Conservation (phyloP, 2,888 invertebrate genomes). For the Cynaeus angustus region DNA sequence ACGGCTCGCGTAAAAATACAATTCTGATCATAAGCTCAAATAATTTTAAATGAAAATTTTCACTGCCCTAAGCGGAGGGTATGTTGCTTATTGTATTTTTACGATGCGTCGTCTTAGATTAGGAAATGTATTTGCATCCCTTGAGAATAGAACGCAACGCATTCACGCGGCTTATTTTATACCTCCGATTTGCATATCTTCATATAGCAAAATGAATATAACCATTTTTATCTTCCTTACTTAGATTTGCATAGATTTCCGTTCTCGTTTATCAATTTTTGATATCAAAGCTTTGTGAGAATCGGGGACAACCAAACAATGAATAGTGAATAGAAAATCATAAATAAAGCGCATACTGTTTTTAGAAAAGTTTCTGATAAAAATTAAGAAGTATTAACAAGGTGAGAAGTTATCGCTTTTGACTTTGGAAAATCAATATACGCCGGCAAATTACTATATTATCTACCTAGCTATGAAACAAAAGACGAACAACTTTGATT, state of each 20-base stretch:
- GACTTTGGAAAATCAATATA: too few relatives aligned
- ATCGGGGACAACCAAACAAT: too few relatives aligned
- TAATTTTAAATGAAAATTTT: conserved; percentile 20
- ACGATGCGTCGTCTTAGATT: conserved; percentile 65
- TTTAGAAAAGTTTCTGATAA: too few relatives aligned
- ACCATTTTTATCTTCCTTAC: conserved; percentile 67
- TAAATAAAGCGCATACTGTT: too few relatives aligned
- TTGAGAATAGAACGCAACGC: conserved; percentile 62
- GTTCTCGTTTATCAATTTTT: conserved; percentile 39
- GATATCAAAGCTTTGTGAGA: conserved; percentile 19
- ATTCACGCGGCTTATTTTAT: conserved; percentile 68
- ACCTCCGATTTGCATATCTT: conserved; percentile 69
- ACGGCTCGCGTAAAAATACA: background rate
- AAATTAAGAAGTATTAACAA: too few relatives aligned
- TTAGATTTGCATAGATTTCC: conserved; percentile 60
- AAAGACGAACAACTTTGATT: too few relatives aligned
- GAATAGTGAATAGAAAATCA: too few relatives aligned
- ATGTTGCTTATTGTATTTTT: conserved; percentile 64
- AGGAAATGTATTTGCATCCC: conserved; percentile 63
- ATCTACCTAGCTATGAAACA: too few relatives aligned
- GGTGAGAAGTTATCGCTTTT: too few relatives aligned
- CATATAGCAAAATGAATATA: conserved; percentile 63
- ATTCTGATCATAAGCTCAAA: background rate
- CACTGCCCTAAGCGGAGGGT: conserved; percentile 47
- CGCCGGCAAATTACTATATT: too few relatives aligned